These are phyloP conservation scores for Ephydatia muelleri DNA, from an alignment of 37 sponge, comb jelly and placozoan genomes.

Conservation along the genomic window DNA sequence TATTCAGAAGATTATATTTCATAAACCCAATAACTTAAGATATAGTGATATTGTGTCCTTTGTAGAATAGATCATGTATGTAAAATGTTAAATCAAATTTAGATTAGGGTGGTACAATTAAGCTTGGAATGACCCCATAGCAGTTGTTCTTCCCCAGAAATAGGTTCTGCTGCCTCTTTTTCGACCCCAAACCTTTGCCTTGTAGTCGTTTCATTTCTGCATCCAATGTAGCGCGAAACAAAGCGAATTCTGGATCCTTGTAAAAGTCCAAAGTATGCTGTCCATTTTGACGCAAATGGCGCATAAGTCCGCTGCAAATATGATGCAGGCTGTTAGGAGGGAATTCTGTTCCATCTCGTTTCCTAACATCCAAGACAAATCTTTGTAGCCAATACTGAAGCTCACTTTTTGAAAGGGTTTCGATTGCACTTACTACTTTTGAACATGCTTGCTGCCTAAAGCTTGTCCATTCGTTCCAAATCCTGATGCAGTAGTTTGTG, in stretches of 20 bases:
- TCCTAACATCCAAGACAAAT: slow-evolving; percentile 29
- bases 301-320: slow-evolving; percentile 25
- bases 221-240: slow-evolving; percentile 25
- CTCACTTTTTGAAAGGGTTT: background rate
- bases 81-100: too few relatives aligned
- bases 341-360: slow-evolving; percentile 10
- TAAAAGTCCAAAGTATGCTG: slow-evolving; percentile 11
- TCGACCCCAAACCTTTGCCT: slow-evolving; percentile 10
- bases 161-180: slow-evolving; percentile 22
- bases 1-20: too few relatives aligned
- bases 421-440: background rate
- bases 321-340: slow-evolving; percentile 38
- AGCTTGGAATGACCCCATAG: too few relatives aligned
- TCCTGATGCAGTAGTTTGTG: slow-evolving; percentile 6
- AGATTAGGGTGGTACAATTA: too few relatives aligned
- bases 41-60: too few relatives aligned
- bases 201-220: slow-evolving; percentile 55
- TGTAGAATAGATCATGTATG: too few relatives aligned
- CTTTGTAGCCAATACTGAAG: slow-evolving; percentile 27
- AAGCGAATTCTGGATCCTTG: slow-evolving; percentile 9
- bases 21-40: too few relatives aligned
- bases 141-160: slow-evolving; percentile 21
- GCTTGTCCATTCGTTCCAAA: slow-evolving; percentile 28
- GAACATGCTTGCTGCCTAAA: background rate
- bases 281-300: slow-evolving; percentile 16